Conservation (phyloP, 2,113 vertebrate species). For the Spheniscus mendiculus region DNA sequence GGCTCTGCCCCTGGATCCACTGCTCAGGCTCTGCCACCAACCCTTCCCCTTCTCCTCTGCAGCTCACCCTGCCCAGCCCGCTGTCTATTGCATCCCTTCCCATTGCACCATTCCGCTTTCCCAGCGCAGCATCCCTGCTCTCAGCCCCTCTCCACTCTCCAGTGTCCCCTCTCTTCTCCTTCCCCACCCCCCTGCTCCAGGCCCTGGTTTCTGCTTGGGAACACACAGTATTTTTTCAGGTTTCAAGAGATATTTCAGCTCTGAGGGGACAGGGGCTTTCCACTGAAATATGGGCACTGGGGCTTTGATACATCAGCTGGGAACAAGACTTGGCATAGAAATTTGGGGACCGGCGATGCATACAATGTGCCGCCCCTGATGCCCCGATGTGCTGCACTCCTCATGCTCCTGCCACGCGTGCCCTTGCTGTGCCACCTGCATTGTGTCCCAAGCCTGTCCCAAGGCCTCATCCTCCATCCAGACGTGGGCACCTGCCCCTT, state of each 20-base stretch:
- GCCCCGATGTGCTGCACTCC: fast-evolving
- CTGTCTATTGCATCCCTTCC: not conserved
- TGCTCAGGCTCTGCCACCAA: not conserved
- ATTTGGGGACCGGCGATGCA: not conserved
- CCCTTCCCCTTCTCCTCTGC: not conserved
- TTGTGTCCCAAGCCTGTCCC: not conserved
- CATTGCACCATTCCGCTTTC: fast-evolving
- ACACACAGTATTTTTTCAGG: not conserved
- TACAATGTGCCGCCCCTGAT: fast-evolving
- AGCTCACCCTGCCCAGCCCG: not conserved
- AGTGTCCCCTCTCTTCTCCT: not conserved
- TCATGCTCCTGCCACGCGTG: fast-evolving
- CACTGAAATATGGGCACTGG: fast-evolving
- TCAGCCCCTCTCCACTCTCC: not conserved
- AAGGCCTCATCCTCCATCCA: not conserved
- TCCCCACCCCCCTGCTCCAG: not conserved
- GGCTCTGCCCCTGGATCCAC: not conserved
- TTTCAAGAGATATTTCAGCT: not conserved
- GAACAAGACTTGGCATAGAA: not conserved
- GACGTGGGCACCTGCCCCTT: not conserved
- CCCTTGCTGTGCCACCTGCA: not conserved
- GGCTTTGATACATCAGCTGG: not conserved
- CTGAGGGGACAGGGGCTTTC: not conserved
- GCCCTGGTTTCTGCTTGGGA: not conserved
- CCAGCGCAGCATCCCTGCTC: not conserved